Evolutionary conservation across 2,113 vertebrate species (phyloP).

Genomic region (Isichthys henryi): DNA sequence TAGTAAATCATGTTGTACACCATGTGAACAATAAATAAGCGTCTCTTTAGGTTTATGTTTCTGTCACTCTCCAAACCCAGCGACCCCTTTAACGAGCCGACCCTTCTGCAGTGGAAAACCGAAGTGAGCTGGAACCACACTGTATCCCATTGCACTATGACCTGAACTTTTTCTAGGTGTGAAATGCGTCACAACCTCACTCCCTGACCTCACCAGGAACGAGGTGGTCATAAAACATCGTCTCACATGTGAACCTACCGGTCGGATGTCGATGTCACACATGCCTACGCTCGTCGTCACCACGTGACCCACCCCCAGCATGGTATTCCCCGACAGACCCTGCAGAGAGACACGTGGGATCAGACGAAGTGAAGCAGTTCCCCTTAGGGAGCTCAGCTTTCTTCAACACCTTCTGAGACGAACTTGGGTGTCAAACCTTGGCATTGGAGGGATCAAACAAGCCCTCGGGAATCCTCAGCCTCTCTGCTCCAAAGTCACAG

Average conservation of each 20-base stretch:
- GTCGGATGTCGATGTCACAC: constrained; percentile 89
- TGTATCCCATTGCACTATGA: neutral
- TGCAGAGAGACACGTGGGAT: neutral
- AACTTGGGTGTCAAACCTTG: constrained; percentile 64
- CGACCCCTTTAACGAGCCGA: no score
- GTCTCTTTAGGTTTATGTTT: no score
- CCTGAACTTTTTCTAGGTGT: neutral
- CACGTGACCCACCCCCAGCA: constrained; percentile 95
- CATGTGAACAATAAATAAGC: no score
- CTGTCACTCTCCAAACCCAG: no score
- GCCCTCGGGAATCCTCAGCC: constrained; percentile 94
- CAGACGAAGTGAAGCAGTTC: neutral
- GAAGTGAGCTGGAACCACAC: neutral
- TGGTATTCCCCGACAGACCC: constrained; percentile 75
- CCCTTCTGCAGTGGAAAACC: no score
- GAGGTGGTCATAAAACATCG: neutral
- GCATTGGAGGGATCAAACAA: constrained; percentile 98
- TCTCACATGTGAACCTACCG: constrained; percentile 34
- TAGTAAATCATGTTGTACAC: no score
- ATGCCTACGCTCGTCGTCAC: constrained; percentile 98
- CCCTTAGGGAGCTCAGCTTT: neutral
- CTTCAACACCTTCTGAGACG: neutral
- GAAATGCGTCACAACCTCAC: neutral
- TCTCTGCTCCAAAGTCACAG: constrained; percentile 81
- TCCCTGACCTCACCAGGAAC: neutral